Conservation (phyloP, 2,888 invertebrate species). For the Gryllus longicercus region DNA sequence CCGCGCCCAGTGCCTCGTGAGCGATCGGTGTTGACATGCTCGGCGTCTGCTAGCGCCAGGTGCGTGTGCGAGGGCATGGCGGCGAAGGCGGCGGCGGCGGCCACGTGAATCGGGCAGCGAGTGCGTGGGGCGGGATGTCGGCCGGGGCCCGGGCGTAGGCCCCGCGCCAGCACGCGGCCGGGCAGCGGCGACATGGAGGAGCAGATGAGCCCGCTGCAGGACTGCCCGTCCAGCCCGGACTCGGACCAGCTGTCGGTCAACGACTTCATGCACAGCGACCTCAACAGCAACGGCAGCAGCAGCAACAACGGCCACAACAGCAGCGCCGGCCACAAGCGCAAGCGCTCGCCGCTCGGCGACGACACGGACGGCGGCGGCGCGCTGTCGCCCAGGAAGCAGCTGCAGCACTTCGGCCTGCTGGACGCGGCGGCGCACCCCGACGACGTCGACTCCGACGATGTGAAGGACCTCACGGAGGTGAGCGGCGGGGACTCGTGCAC, state of each 20-base stretch:
- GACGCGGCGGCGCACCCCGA: slow-evolving; percentile 32
- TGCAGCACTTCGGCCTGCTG: slow-evolving; percentile 43
- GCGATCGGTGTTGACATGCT: too few relatives aligned
- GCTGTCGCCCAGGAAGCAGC: slow-evolving; percentile 42
- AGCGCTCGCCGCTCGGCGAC: slow-evolving; percentile 28
- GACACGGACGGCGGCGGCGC: slow-evolving; percentile 45
- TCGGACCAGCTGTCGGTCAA: slow-evolving; percentile 31
- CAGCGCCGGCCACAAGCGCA: slow-evolving; percentile 30
- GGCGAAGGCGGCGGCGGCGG: too few relatives aligned
- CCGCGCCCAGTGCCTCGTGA: too few relatives aligned
- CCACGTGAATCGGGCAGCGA: background rate
- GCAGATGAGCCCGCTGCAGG: slow-evolving; percentile 34
- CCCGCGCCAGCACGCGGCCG: too few relatives aligned
- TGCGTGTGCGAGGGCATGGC: too few relatives aligned
- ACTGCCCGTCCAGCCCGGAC: slow-evolving; percentile 35
- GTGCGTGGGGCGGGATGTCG: background rate
- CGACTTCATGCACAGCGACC: slow-evolving; percentile 31
- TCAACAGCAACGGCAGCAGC: slow-evolving; percentile 28
- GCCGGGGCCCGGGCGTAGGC: too few relatives aligned
- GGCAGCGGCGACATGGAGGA: slow-evolving; percentile 39
- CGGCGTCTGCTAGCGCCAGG: too few relatives aligned
- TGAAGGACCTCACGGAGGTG: slow-evolving; percentile 37
- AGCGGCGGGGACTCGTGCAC: background rate
- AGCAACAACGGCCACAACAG: slow-evolving; percentile 26
- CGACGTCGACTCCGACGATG: slow-evolving; percentile 33